Percentiles rank a stretch among this genome's conserved stretches.
These are phyloP conservation scores for Folsomia manolachei DNA, from an alignment of 2,888 invertebrate genomes.

Conservation along the genomic window DNA sequence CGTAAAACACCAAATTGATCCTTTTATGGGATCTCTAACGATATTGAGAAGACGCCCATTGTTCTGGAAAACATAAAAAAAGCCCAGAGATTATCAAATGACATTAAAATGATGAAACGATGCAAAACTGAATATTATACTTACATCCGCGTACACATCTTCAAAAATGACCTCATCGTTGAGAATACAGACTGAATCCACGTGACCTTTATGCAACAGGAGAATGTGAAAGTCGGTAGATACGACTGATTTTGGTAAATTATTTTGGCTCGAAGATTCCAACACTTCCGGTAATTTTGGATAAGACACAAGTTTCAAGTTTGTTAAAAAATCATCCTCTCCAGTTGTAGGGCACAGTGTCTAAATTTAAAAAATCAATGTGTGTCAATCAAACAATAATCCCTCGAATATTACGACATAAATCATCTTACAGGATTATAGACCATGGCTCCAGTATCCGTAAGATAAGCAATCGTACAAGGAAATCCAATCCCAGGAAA, in stretches of 20 bases:
- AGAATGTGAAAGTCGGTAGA: conserved; percentile 88
- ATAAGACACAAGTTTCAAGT: conserved; percentile 42
- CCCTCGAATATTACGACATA: too few species aligned
- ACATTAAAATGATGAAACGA: not conserved
- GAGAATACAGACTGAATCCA: conserved; percentile 78
- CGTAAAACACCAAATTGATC: conserved; percentile 79
- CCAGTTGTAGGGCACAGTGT: conserved; percentile 7
- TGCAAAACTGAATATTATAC: not conserved
- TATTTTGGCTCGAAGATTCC: conserved; percentile 3
- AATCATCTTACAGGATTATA: conserved; percentile 47
- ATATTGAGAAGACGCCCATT: conserved; percentile 74
- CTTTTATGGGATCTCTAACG: conserved; percentile 73
- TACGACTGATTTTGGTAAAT: conserved; percentile 67
- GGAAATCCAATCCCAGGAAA: conserved; percentile 39
- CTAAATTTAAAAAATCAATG: not conserved
- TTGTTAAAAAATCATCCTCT: conserved; percentile 43
- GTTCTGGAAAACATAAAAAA: conserved; percentile 9
- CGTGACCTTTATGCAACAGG: conserved; percentile 75
- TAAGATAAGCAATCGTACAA: conserved; percentile 43
- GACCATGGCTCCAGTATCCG: conserved; percentile 42
- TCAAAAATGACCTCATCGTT: conserved; percentile 83
- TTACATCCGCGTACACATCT: conserved; percentile 67
- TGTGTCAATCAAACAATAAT: not conserved
- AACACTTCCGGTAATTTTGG: conserved; percentile 27
- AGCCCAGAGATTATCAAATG: not conserved